Base-by-base conservation (phyloP, 2,888 invertebrate species). In the Venustoraphidia nigricollis region DNA sequence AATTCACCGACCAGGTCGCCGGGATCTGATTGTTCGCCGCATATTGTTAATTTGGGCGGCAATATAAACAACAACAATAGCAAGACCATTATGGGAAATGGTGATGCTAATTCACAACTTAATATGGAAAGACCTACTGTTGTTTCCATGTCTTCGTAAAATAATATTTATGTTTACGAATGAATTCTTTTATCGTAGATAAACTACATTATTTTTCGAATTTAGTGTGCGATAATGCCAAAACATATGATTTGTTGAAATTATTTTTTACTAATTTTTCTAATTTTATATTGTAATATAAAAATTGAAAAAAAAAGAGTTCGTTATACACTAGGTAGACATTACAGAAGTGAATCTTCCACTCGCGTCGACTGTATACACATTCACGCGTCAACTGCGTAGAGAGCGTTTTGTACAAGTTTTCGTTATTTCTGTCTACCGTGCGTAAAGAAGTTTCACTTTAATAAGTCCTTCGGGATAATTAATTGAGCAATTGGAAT, bases 51-150 rank as follows among this genome's bases (percentile, higher is more conserved):
- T 44, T 39, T 35, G 10, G 47, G 47, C 27, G 46, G 50, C 37
- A 52, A 52, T 40, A 50, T 51, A 35, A 50, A 47, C 37, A 48
- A 49, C 44, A 38, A 46, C 11, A 46, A 34, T 14, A 49, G 44
- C 42, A 51, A 52, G 17, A 47, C 44, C 10, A 45, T 42, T 36
- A 41, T 45, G n/a, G 39, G 45, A 41, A 41, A 53, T 50, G 47
- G 51, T 36, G 50, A 47, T 44, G 9, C 45, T 47, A 11, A 45
- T 49, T 27, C 43, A 44, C 38, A 45, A 37, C 38, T 44, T 13
- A 47, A 52, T 38, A 45, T 47, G 46, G 62, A 62, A 34, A 60
- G 67, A 54, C 66, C 66, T 1, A 62, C 66, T 6, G 67, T 68
- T 3, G 67, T 68, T 1, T 65, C 66, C 8, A 47, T 65, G 51